phyloP scores from a whole-genome alignment of 2,797 vertebrate species.

The Lagorchestes hirsutus region DNA sequence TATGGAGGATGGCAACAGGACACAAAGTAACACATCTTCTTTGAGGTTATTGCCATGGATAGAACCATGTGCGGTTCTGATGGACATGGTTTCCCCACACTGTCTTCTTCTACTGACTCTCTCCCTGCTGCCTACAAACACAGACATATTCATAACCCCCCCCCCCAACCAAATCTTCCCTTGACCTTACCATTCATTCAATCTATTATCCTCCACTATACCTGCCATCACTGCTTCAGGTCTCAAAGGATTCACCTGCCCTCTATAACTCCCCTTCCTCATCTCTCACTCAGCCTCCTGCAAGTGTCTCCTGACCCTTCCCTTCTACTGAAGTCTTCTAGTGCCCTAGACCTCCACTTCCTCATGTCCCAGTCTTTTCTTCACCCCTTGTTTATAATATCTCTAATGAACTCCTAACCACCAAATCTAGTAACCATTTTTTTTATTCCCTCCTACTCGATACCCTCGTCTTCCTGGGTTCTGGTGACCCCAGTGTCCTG shows the following conservation, averaged over 20 bases:
- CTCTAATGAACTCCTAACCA: not conserved
- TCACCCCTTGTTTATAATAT: not conserved
- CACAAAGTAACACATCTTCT: not conserved
- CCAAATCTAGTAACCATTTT: not conserved
- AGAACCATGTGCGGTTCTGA: not conserved
- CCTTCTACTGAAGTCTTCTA: not conserved
- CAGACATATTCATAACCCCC: not conserved
- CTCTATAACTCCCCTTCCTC: not conserved
- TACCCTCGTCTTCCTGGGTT: not conserved
- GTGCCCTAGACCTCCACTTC: not conserved
- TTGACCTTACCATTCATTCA: not conserved
- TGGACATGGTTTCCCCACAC: not conserved
- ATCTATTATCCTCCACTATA: not conserved
- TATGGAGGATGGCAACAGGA: not conserved
- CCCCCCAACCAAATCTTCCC: not conserved
- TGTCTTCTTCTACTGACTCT: not conserved
- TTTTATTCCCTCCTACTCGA: too few relatives aligned
- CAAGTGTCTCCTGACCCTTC: not conserved
- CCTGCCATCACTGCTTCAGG: not conserved
- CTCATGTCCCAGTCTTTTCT: not conserved
- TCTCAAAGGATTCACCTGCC: not conserved
- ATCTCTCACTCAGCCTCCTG: not conserved
- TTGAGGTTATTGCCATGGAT: not conserved
- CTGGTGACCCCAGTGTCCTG: not conserved
- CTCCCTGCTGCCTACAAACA: not conserved